These are phyloP conservation scores for Agonopterix arenella DNA, from an alignment of 2,888 invertebrate species.

Conservation along the genomic window DNA sequence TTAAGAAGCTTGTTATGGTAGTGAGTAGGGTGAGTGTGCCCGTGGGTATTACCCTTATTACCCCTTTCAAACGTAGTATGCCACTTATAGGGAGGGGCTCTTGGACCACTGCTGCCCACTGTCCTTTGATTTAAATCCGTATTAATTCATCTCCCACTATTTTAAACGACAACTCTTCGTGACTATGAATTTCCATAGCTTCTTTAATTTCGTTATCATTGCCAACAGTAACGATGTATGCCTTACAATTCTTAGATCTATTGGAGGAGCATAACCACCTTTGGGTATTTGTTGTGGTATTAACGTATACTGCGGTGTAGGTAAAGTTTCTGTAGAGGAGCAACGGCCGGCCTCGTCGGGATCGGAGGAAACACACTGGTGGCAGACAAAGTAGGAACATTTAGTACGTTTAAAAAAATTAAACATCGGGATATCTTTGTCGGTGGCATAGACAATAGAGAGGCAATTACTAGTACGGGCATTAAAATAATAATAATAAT, in stretches of 20 bases:
- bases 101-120: too few species aligned
- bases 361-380: background rate
- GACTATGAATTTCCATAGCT: too few species aligned
- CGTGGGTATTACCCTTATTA: too few species aligned
- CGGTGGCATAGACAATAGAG: background rate
- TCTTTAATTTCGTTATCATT: too few species aligned
- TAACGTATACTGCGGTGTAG: slow-evolving; percentile 42
- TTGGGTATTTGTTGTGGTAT: slow-evolving; percentile 18
- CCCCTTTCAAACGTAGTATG: too few species aligned
- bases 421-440: background rate
- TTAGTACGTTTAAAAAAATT: background rate
- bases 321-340: slow-evolving; percentile 45
- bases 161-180: slow-evolving; percentile 17
- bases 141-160: too few species aligned
- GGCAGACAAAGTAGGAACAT: background rate
- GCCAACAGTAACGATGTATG: slow-evolving; percentile 35
- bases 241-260: slow-evolving; percentile 34
- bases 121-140: too few species aligned
- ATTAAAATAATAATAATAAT: too few species aligned
- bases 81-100: too few species aligned
- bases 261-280: background rate
- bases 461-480: background rate
- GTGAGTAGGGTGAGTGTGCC: too few species aligned
- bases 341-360: slow-evolving; percentile 36
- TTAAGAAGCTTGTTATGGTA: too few species aligned